These are phyloP conservation scores for Indri indri DNA, from an alignment of 2,113 vertebrate species.

Conservation along the genomic window DNA sequence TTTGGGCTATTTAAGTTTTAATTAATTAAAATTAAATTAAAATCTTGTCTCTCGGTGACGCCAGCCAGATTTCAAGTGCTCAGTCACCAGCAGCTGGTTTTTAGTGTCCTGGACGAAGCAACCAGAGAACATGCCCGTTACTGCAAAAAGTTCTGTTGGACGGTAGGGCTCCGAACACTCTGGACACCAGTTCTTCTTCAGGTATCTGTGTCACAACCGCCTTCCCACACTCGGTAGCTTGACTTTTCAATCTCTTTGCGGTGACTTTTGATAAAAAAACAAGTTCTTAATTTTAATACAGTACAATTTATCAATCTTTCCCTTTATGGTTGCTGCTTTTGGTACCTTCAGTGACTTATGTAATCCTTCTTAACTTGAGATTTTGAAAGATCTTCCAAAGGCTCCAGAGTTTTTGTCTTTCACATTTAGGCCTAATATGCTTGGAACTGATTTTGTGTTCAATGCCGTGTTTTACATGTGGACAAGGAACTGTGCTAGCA, in stretches of 20 bases:
- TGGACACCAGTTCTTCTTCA: background rate
- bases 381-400: background rate
- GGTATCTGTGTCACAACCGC: background rate
- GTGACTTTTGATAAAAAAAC: background rate
- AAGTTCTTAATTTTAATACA: background rate
- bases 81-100: background rate
- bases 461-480: fast-evolving
- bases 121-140: background rate
- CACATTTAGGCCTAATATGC: background rate
- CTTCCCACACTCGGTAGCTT: background rate
- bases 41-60: background rate
- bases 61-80: no score
- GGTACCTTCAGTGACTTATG: background rate
- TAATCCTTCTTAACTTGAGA: background rate
- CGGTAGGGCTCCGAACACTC: fast-evolving
- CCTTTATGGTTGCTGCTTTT: background rate
- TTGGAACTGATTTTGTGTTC: background rate
- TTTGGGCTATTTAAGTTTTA: background rate
- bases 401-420: background rate
- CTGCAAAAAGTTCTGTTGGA: background rate
- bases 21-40: background rate
- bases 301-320: background rate
- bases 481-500: background rate
- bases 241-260: background rate
- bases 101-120: background rate